Evolutionary conservation across 2,888 invertebrate genomes (phyloP).

Genomic region (Chirona hameri): DNA sequence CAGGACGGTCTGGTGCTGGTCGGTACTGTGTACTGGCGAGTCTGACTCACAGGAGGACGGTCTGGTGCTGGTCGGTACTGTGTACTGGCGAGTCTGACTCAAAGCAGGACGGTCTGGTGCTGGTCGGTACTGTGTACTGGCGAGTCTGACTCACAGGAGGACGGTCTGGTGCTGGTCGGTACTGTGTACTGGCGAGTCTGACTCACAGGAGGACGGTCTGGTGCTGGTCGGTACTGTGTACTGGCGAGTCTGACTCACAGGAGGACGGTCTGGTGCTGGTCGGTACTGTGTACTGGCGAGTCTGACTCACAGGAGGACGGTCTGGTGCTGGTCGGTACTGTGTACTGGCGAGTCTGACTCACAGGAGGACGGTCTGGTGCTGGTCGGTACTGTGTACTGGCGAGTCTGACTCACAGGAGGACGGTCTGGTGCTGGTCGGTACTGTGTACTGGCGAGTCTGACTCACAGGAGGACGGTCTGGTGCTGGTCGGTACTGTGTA

Average conservation of each 20-base stretch:
- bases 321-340: too few relatives aligned
- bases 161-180: slow-evolving; percentile 83
- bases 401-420: too few relatives aligned
- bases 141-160: slow-evolving; percentile 55
- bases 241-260: slow-evolving; percentile 45
- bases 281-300: slow-evolving; percentile 47
- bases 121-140: too few relatives aligned
- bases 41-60: slow-evolving; percentile 65
- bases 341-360: slow-evolving; percentile 38
- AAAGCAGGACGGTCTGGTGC: too few relatives aligned
- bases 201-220: too few relatives aligned
- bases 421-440: too few relatives aligned
- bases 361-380: slow-evolving; percentile 79
- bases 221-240: too few relatives aligned
- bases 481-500: slow-evolving; percentile 67
- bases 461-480: slow-evolving; percentile 70
- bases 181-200: not conserved
- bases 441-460: slow-evolving; percentile 34
- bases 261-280: slow-evolving; percentile 86
- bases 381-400: slow-evolving; percentile 60
- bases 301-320: too few relatives aligned
- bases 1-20: too few relatives aligned
- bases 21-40: too few relatives aligned
- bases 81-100: not conserved
- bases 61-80: slow-evolving; percentile 70